A percentile compares a stretch with the other conserved stretches of the same genome.
These are phyloP conservation scores for Chymomyza costata DNA, from an alignment of 1,140 invertebrate species.

Conservation along the genomic window DNA sequence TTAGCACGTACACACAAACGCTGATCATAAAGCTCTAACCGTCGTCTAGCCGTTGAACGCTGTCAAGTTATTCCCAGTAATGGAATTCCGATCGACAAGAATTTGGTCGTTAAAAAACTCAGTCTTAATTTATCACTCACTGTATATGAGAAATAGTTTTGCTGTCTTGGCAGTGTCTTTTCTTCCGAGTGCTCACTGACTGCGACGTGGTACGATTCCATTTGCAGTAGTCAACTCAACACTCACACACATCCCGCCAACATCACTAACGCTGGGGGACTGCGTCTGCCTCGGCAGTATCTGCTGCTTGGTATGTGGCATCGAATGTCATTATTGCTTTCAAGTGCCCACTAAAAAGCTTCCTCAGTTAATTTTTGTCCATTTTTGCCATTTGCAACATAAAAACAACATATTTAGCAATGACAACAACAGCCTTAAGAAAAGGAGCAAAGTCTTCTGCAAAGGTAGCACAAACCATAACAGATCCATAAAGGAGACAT, in stretches of 20 bases:
- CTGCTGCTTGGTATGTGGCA: constrained; percentile 72
- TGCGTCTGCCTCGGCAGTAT: constrained; percentile 26
- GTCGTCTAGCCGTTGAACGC: not conserved
- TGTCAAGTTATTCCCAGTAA: constrained; percentile 65
- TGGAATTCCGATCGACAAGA: constrained; percentile 75
- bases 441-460: constrained; percentile 17
- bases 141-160: constrained; percentile 75
- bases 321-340: constrained; percentile 75
- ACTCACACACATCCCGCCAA: constrained; percentile 29
- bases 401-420: constrained; percentile 75
- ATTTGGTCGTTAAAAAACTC: constrained; percentile 74
- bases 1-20: constrained; percentile 54
- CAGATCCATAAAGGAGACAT: no score
- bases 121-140: constrained; percentile 74
- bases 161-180: constrained; percentile 45
- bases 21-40: not conserved
- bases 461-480: constrained; percentile 16
- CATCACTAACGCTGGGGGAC: not conserved
- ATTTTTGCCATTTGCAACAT: constrained; percentile 66
- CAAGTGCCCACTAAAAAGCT: constrained; percentile 75
- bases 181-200: constrained; percentile 28
- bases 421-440: constrained; percentile 59
- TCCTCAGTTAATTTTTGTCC: constrained; percentile 70
- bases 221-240: not conserved
- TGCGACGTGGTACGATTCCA: no score